Percentiles rank a stretch among this genome's conserved stretches.
Evolutionary conservation across 2,113 vertebrate genomes (phyloP).

Genomic region (Platysternon megacephalum): DNA sequence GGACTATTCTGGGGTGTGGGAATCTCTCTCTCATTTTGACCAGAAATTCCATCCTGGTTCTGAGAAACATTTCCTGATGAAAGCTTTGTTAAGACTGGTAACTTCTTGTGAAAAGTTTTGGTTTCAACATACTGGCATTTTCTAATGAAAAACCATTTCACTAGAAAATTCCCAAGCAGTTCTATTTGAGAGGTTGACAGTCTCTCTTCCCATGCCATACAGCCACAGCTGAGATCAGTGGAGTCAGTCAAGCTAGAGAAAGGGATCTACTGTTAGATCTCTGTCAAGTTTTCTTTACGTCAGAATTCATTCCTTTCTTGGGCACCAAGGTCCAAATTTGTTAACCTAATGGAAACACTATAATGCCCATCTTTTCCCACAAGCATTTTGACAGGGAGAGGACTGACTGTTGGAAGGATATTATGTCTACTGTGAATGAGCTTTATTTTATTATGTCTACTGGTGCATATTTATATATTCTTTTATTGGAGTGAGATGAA

Average conservation of each 20-base stretch:
- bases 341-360: neutral
- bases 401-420: neutral
- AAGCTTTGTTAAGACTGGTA: neutral
- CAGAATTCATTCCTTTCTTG: neutral
- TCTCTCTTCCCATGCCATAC: neutral
- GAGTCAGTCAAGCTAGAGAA: neutral
- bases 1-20: neutral
- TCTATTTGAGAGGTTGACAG: neutral
- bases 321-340: fast-evolving
- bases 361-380: neutral
- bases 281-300: neutral
- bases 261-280: neutral
- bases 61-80: neutral
- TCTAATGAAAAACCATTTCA: neutral
- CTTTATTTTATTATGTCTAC: neutral
- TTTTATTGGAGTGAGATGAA: neutral
- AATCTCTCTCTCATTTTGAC: neutral
- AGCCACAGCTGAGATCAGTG: neutral
- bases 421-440: neutral
- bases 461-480: neutral
- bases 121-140: neutral
- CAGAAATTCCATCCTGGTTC: neutral
- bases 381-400: neutral
- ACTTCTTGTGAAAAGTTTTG: neutral
- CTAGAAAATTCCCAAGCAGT: neutral